Base-by-base conservation (phyloP, 2,888 invertebrate genomes). In the Scaptomyza tumidula region DNA sequence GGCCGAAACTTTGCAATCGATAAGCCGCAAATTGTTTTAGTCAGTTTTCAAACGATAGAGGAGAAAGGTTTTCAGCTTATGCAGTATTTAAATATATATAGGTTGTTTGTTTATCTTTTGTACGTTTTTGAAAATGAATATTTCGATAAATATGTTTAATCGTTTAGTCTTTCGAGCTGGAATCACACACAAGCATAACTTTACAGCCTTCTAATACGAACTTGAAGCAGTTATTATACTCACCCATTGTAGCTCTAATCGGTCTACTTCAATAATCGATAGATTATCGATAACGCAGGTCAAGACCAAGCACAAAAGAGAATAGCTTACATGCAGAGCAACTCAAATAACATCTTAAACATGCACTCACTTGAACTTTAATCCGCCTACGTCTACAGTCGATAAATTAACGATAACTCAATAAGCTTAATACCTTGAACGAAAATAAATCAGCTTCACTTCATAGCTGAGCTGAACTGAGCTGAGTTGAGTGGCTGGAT, bases 11-110 rank as follows among this genome's bases (percentile, higher is more conserved):
- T 33, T 10, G 44, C 60, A 57, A 31, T 16, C 13, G 77, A 59
- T 71, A 66, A 66, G 66, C 66, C 56, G 62, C 46, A 49, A 80
- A 65, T 80, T 79, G 80, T 35, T 60, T 16, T 9, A 11, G 14
- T 10, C 16, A 3, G 16, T 27, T 61, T 61, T 11, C 2, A 29
- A 43, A 43, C 41, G 6, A 6, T 2, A 31, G 16, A 6, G 13
- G n/a, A n/a, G n/a, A 37, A 37, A n/a, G 5, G 5, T n/a, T 37
- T 37, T 5, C 10, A 9, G 7, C 9, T 7, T 31, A 31, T 31
- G 31, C 27, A 2, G 6, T 27, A 27, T 6, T 2, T 27, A 11
- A 3, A 35, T 13, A 35, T 11, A 11, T 11, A 13, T 11, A 11
- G 13, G 33, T 11, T 3, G 35, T 11, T 14, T 24, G 35, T 14